These are phyloP conservation scores for Drosophila longiperda DNA, from an alignment of 2,888 invertebrate species.

Conservation along the genomic window DNA sequence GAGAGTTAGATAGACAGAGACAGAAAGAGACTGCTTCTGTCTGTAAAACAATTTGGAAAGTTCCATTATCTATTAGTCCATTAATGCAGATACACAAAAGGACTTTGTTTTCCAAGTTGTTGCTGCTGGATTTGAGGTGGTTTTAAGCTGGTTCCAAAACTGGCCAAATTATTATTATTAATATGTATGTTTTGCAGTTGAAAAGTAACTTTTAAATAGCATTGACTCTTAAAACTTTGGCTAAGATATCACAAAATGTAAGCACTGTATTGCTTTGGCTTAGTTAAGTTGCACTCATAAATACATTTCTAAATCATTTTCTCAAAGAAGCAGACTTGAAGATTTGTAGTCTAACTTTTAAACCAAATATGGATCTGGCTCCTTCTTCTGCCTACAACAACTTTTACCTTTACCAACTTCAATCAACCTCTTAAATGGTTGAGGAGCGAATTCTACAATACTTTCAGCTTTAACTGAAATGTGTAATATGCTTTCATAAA, in stretches of 20 bases:
- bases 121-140: not conserved
- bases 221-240: not conserved
- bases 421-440: no score
- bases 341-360: not conserved
- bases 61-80: slow-evolving; percentile 76
- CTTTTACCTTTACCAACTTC: no score
- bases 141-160: slow-evolving; percentile 9
- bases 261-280: not conserved
- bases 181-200: not conserved
- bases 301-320: no score
- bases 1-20: not conserved
- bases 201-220: not conserved
- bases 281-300: no score
- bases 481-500: not conserved
- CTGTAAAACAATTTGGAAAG: slow-evolving; percentile 68
- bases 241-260: not conserved
- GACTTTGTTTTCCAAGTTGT: slow-evolving; percentile 17
- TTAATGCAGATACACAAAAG: slow-evolving; percentile 64
- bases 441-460: no score
- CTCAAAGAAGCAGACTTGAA: not conserved
- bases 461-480: not conserved
- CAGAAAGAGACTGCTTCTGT: slow-evolving; percentile 27
- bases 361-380: no score
- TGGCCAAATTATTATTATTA: slow-evolving; percentile 1
- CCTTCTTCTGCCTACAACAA: no score